These are phyloP conservation scores for Ammodytes dubius DNA, from an alignment of 2,113 vertebrate genomes.

Conservation along the genomic window DNA sequence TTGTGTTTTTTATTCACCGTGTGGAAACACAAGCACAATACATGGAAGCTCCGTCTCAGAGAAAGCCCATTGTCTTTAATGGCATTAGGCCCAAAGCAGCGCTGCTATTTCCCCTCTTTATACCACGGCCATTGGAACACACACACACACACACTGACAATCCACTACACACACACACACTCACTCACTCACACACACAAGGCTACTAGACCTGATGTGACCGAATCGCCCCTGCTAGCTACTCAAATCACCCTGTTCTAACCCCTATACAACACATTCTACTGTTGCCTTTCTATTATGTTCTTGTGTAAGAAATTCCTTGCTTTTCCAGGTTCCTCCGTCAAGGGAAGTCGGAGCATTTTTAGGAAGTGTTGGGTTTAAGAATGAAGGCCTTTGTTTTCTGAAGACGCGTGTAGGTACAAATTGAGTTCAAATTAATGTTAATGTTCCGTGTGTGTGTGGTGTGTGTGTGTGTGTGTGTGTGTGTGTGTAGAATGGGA, in stretches of 20 bases:
- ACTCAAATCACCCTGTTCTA: constrained; percentile 11
- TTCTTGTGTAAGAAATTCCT: constrained; percentile 25
- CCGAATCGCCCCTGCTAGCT: neutral
- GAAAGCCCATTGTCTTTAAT: constrained; percentile 75
- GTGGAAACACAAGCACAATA: constrained; percentile 83
- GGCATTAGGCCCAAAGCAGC: constrained; percentile 47
- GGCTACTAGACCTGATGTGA: constrained; percentile 29
- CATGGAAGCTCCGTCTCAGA: constrained; percentile 79
- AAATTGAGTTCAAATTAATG: neutral
- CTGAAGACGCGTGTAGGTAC: neutral
- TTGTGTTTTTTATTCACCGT: constrained; percentile 55
- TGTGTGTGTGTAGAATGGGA: too few relatives aligned
- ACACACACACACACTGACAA: too few relatives aligned
- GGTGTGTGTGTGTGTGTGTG: too few relatives aligned
- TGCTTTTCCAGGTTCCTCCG: neutral
- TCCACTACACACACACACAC: too few relatives aligned
- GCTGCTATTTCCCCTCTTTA: constrained; percentile 57
- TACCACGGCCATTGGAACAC: neutral
- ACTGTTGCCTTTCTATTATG: neutral
- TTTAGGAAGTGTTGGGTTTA: neutral
- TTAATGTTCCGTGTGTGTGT: too few relatives aligned
- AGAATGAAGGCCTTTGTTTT: constrained; percentile 1
- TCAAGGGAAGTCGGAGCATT: constrained; percentile 5
- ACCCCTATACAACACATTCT: constrained; percentile 20
- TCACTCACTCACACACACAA: neutral